These are phyloP conservation scores for Conger conger DNA, from an alignment of 2,113 vertebrate species.

Conservation along the genomic window DNA sequence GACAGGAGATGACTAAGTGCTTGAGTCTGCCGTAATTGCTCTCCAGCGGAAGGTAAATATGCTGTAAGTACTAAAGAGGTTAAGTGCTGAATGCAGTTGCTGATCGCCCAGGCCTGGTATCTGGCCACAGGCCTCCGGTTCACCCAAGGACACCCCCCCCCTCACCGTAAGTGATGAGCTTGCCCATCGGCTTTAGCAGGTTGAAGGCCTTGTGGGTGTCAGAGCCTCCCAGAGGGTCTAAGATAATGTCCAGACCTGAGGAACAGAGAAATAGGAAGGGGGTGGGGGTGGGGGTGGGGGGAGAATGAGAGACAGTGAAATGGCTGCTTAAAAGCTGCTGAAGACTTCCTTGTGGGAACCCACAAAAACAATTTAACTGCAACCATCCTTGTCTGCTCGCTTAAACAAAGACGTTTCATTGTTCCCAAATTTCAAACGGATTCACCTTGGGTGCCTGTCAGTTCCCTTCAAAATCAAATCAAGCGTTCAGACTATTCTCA, in stretches of 20 bases:
- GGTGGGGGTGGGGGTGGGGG: neutral
- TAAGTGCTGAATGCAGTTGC: neutral
- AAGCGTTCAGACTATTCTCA: too few relatives aligned
- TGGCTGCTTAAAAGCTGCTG: neutral
- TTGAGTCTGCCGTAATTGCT: neutral
- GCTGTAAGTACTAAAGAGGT: neutral
- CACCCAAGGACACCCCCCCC: neutral
- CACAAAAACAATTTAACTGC: neutral
- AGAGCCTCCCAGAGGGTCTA: slow-evolving; percentile 86
- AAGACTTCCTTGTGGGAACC: neutral
- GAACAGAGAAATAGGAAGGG: slow-evolving; percentile 16
- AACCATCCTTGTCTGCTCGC: too few relatives aligned
- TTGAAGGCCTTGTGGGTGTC: slow-evolving; percentile 84
- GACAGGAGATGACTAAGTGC: neutral
- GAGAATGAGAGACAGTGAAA: neutral
- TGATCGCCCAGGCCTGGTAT: neutral
- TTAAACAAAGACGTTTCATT: too few relatives aligned
- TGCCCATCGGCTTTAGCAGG: slow-evolving; percentile 87
- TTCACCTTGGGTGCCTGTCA: neutral
- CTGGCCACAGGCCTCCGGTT: neutral
- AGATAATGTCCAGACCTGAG: slow-evolving; percentile 85
- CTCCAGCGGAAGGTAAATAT: neutral
- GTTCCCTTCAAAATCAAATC: neutral
- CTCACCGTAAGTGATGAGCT: slow-evolving; percentile 83
- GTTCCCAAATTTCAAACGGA: too few relatives aligned